phyloP scores from a whole-genome alignment of 2,888 invertebrate genomes.

The Siphonodentalium dalli region DNA sequence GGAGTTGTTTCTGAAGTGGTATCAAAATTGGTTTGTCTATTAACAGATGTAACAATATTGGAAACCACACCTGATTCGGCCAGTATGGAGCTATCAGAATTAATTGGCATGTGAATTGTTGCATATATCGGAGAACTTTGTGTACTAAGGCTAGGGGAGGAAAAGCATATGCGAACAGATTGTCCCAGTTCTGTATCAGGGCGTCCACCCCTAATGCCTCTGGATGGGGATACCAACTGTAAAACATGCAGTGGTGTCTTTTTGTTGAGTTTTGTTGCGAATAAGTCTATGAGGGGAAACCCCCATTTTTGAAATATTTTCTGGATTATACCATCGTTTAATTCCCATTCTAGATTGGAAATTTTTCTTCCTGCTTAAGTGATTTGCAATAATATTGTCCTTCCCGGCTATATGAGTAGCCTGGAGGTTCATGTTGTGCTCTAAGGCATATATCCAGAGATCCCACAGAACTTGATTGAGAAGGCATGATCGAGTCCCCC shows the following conservation, averaged over 20 bases:
- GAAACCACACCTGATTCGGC: too few species aligned
- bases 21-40: too few species aligned
- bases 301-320: not conserved
- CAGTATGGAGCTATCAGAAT: too few species aligned
- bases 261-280: not conserved
- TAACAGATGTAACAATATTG: too few species aligned
- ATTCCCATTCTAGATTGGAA: not conserved
- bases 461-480: not conserved
- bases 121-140: too few species aligned
- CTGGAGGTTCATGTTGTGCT: not conserved
- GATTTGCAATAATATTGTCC: not conserved
- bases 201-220: not conserved
- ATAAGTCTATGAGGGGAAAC: not conserved
- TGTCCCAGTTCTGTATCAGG: not conserved
- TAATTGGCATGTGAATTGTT: too few species aligned
- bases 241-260: not conserved
- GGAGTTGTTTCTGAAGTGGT: too few species aligned
- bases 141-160: not conserved
- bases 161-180: not conserved
- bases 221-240: not conserved
- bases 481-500: too few species aligned
- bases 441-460: not conserved
- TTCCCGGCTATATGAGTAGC: conserved; percentile 1
- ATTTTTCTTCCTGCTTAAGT: not conserved
- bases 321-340: not conserved